Percentiles rank a stretch among this genome's conserved stretches.
These are phyloP conservation scores for Grallaria varia DNA, from an alignment of 2,113 vertebrate species.

Conservation along the genomic window DNA sequence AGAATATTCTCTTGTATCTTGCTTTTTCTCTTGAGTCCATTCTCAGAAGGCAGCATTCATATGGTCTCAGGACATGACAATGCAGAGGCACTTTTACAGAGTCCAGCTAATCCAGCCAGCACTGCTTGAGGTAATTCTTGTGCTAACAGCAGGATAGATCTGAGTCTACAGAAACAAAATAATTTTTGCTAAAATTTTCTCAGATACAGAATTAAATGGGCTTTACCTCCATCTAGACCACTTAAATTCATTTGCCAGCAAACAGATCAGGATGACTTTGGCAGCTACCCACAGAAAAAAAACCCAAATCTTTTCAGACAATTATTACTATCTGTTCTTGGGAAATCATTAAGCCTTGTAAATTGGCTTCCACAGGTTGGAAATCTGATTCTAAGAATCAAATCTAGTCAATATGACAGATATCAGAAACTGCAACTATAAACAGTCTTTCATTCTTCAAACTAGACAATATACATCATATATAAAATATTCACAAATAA, in stretches of 20 bases:
- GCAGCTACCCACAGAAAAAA: background rate
- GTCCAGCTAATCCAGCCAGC: background rate
- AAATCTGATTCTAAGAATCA: background rate
- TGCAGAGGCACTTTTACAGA: background rate
- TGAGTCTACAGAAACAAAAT: background rate
- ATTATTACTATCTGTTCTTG: background rate
- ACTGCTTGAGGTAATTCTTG: background rate
- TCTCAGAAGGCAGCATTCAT: background rate
- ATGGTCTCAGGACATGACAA: background rate
- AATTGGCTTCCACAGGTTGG: background rate
- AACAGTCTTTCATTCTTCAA: background rate
- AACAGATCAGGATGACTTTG: background rate
- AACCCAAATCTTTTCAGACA: too few relatives aligned
- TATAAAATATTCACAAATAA: background rate
- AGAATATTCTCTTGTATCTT: background rate
- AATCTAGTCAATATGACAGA: background rate
- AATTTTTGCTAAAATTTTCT: background rate
- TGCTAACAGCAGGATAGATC: background rate
- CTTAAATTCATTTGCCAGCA: background rate
- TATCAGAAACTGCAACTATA: background rate
- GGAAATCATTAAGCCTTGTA: background rate
- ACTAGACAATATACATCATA: background rate
- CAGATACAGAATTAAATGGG: background rate
- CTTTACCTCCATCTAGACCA: background rate
- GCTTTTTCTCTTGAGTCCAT: background rate